These are phyloP conservation scores for Bubalus kerabau DNA, from an alignment of 2,113 vertebrate species.

Conservation along the genomic window DNA sequence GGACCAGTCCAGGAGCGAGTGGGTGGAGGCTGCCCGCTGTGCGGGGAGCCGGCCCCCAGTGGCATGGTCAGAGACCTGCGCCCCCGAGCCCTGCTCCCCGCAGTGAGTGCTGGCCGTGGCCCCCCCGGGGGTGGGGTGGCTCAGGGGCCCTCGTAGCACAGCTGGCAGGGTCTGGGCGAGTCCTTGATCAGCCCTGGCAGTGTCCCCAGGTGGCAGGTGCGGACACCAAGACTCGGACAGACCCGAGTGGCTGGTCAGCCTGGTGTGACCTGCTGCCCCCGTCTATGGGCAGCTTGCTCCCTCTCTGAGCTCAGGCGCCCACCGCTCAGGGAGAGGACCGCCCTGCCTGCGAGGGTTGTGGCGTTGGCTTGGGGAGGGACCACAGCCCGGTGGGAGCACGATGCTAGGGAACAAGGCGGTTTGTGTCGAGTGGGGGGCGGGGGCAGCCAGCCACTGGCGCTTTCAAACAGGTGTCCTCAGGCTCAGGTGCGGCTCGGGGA, in stretches of 20 bases:
- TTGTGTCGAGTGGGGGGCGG: not conserved
- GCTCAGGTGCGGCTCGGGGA: not conserved
- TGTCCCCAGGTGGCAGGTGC: accelerated
- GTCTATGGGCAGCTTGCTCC: accelerated
- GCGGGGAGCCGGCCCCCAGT: slow-evolving; percentile 57
- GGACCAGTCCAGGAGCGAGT: slow-evolving; percentile 73
- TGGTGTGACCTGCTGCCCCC: not conserved
- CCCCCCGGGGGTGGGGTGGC: accelerated
- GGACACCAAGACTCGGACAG: not conserved
- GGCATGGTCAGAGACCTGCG: slow-evolving; percentile 76
- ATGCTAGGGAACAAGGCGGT: accelerated
- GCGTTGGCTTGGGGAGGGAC: accelerated
- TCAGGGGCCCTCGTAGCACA: accelerated
- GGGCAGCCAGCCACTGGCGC: not conserved
- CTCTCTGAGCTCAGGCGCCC: not conserved
- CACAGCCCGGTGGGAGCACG: accelerated
- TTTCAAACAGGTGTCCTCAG: not conserved
- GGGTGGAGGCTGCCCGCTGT: slow-evolving; percentile 79
- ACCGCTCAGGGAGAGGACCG: accelerated
- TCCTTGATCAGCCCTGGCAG: not conserved
- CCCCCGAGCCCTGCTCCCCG: slow-evolving; percentile 81
- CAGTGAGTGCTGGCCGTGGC: slow-evolving; percentile 73
- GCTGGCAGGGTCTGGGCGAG: not conserved
- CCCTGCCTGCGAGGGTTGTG: not conserved
- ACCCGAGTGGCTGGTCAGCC: not conserved